A percentile compares a stretch with the other conserved stretches of the same genome.
These are phyloP conservation scores for Chitala chitala DNA, from an alignment of 2,113 vertebrate species.

Conservation along the genomic window DNA sequence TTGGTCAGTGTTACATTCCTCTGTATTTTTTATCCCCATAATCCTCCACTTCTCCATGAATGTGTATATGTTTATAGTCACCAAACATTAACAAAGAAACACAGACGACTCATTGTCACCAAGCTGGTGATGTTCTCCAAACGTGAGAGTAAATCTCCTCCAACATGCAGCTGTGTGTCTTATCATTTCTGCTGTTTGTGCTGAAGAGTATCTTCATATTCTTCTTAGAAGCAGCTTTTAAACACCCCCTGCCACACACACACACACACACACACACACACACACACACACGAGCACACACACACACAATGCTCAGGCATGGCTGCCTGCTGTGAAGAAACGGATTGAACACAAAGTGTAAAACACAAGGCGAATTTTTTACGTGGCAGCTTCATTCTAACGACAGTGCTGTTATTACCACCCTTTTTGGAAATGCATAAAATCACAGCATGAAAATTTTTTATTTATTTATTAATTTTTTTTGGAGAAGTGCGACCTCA, in stretches of 20 bases:
- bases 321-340: not conserved
- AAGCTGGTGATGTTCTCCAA: not conserved
- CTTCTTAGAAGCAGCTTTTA: not conserved
- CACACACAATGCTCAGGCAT: too few relatives aligned
- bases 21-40: not conserved
- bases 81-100: conserved; percentile 1
- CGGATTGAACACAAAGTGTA: too few relatives aligned
- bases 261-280: not conserved
- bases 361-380: not conserved
- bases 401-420: too few relatives aligned
- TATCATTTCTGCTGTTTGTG: not conserved
- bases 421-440: too few relatives aligned
- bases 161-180: not conserved
- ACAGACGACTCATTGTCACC: not conserved
- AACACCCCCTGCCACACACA: not conserved
- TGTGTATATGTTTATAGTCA: not conserved
- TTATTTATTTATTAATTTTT: too few relatives aligned
- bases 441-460: too few relatives aligned
- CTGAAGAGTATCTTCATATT: not conserved
- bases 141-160: not conserved
- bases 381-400: not conserved
- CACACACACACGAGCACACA: too few relatives aligned
- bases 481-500: not conserved
- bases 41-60: not conserved
- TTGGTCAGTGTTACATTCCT: not conserved